Evolutionary conservation across 2,797 vertebrate species (phyloP).

Genomic region (Falco naumanni): DNA sequence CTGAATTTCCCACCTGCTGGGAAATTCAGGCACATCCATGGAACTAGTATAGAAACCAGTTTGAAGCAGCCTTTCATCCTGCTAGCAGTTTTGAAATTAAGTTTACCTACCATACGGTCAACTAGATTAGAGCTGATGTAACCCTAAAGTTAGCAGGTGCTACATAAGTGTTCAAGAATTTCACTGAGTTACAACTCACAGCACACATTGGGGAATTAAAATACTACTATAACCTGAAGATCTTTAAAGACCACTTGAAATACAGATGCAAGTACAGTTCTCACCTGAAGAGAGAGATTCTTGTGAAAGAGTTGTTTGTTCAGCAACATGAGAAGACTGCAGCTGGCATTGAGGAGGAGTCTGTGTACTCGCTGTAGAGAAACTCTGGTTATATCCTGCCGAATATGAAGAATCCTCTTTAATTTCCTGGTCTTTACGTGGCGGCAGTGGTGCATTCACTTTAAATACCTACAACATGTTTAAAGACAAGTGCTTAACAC

Average conservation of each 20-base stretch:
- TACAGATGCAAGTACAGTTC: background rate
- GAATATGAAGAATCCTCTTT: conserved; percentile 80
- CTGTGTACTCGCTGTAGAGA: conserved; percentile 90
- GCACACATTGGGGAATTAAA: background rate
- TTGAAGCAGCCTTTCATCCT: background rate
- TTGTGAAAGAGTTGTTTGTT: conserved; percentile 80
- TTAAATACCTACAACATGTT: conserved; percentile 85
- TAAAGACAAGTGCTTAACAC: background rate
- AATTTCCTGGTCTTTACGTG: conserved; percentile 82
- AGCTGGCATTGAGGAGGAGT: conserved; percentile 88
- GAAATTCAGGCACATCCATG: background rate
- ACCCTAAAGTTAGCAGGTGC: background rate
- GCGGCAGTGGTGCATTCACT: conserved; percentile 81
- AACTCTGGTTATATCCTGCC: conserved; percentile 79
- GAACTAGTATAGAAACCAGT: background rate
- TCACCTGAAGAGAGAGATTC: conserved; percentile 81
- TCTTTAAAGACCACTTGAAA: background rate
- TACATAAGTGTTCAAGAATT: background rate
- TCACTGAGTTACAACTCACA: background rate
- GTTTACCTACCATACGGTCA: background rate
- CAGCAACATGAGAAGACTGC: conserved; percentile 71
- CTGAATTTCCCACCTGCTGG: background rate
- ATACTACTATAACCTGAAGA: background rate
- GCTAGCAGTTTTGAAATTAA: background rate
- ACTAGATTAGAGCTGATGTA: background rate